Conservation (phyloP, 1,140 invertebrate species). For the Drosophila virilis region DNA sequence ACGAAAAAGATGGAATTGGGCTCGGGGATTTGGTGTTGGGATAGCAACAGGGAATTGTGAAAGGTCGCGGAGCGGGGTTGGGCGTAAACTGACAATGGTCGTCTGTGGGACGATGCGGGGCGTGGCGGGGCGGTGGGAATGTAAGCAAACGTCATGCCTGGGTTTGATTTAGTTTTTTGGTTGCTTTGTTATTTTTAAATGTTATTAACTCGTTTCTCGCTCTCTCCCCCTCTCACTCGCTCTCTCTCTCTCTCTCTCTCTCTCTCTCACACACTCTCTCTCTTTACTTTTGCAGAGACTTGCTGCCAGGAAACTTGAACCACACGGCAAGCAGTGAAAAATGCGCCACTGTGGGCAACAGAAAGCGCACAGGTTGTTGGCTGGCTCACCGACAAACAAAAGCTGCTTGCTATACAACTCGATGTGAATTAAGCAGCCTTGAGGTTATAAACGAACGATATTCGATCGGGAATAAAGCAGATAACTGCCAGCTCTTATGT, state of each 20-base stretch:
- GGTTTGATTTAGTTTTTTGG: constrained; percentile 71
- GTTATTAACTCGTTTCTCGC: constrained; percentile 53
- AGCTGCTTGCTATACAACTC: too few species aligned
- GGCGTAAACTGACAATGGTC: too few species aligned
- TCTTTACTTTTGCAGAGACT: too few species aligned
- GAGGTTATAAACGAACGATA: too few species aligned
- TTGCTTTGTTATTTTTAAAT: constrained; percentile 73
- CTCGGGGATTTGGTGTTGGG: neutral
- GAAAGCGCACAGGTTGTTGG: neutral
- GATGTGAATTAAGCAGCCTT: too few species aligned
- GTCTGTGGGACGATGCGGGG: too few species aligned
- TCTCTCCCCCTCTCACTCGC: neutral
- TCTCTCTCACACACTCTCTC: neutral
- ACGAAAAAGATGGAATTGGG: constrained; percentile 15
- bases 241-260: neutral
- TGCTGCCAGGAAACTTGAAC: neutral
- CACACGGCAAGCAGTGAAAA: neutral
- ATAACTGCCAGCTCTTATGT: too few species aligned
- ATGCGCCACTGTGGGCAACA: neutral
- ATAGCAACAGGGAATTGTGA: neutral
- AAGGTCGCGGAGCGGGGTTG: neutral
- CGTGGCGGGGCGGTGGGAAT: too few species aligned
- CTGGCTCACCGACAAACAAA: too few species aligned
- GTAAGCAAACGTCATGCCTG: constrained; percentile 44
- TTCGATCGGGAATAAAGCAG: too few species aligned